Conservation (phyloP, 2,888 invertebrate species). For the Noctua comes region DNA sequence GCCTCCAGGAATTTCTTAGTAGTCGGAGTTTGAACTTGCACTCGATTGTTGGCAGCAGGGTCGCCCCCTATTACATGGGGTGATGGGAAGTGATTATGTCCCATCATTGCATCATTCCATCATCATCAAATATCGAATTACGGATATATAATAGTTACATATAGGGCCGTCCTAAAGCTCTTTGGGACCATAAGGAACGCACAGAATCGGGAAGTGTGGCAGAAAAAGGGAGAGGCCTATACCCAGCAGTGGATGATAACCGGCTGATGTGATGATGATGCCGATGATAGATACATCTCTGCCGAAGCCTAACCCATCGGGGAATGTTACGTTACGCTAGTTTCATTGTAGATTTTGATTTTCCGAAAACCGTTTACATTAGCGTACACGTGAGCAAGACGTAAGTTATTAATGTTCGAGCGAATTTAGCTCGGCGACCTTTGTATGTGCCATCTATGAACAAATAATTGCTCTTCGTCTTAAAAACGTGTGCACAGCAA, state of each 20-base stretch:
- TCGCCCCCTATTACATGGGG: neutral
- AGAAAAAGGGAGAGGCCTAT: no score
- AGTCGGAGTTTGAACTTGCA: neutral
- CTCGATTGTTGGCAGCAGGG: neutral
- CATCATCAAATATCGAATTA: neutral
- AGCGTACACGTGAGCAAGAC: neutral
- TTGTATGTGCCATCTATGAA: neutral
- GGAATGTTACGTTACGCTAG: neutral
- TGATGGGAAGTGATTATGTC: neutral
- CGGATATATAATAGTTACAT: no score
- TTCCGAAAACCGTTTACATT: slow-evolving; percentile 3
- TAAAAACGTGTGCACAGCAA: neutral
- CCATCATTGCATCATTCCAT: neutral
- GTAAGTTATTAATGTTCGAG: neutral
- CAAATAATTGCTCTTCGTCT: slow-evolving; percentile 3
- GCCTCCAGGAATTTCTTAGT: neutral
- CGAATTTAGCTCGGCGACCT: neutral
- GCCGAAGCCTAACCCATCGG: neutral
- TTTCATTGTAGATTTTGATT: slow-evolving; percentile 1
- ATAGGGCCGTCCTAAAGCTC: no score
- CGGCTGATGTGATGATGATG: no score
- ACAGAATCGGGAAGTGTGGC: no score
- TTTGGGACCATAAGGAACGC: no score
- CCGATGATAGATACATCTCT: neutral
- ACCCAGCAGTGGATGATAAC: no score